Evolutionary conservation across 2,888 invertebrate genomes (phyloP).

Genomic region (Halictus ligatus): DNA sequence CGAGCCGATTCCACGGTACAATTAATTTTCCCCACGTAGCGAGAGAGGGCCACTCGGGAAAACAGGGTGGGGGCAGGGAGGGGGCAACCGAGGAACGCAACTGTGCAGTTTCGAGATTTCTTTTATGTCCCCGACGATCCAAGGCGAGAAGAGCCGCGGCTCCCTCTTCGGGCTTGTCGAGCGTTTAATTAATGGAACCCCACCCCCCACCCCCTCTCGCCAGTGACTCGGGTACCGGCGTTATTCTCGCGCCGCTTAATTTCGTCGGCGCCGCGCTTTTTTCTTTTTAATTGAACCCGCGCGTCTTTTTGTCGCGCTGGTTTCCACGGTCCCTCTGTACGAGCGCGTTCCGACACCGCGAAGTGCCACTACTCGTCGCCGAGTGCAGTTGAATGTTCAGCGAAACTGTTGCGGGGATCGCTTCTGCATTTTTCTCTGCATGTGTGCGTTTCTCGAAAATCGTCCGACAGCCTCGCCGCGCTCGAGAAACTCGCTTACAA

Average conservation of each 20-base stretch:
- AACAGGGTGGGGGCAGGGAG: background rate
- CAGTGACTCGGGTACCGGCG: background rate
- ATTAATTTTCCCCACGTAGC: constrained; percentile 2
- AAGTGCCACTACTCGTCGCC: background rate
- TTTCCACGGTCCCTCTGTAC: background rate
- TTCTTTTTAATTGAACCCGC: constrained; percentile 5
- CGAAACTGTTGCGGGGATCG: constrained; percentile 1
- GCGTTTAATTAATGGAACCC: constrained; percentile 5
- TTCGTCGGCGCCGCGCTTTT: constrained; percentile 7
- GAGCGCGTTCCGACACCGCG: constrained; percentile 2
- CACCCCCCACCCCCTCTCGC: background rate
- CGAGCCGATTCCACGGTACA: constrained; percentile 8
- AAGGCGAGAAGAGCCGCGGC: background rate
- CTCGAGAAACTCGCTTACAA: background rate
- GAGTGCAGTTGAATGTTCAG: constrained; percentile 2
- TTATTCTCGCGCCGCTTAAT: constrained; percentile 9
- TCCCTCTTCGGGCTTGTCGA: constrained; percentile 1
- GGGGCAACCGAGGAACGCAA: background rate
- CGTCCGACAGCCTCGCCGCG: background rate
- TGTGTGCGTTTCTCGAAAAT: background rate
- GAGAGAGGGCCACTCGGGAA: background rate
- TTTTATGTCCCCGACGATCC: background rate
- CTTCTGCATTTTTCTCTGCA: background rate
- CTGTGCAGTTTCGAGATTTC: constrained; percentile 4
- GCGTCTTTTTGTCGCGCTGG: constrained; percentile 11